These are phyloP conservation scores for Dynastes maya DNA, from an alignment of 2,888 invertebrate species.

Conservation along the genomic window DNA sequence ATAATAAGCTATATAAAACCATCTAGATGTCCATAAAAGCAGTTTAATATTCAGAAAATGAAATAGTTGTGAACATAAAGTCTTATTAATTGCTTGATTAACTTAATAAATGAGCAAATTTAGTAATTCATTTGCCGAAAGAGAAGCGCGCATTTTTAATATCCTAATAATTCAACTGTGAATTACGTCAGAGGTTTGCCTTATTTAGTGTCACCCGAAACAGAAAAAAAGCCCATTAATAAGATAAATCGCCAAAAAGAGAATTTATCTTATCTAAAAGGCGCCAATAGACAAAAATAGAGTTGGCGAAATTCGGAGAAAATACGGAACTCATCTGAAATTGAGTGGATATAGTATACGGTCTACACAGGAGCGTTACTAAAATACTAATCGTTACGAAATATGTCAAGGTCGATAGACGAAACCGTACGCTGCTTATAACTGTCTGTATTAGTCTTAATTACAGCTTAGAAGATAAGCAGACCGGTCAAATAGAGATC, in stretches of 20 bases:
- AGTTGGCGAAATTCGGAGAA: background rate
- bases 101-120: conserved; percentile 6
- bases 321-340: background rate
- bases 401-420: conserved; percentile 23
- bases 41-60: no score
- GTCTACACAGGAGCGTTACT: background rate
- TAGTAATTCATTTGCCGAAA: background rate
- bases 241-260: background rate
- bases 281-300: conserved; percentile 12
- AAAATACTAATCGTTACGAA: background rate
- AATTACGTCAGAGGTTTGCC: conserved; percentile 3
- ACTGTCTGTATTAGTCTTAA: conserved; percentile 3
- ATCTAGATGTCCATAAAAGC: no score
- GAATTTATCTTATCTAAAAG: background rate
- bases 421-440: background rate
- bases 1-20: no score
- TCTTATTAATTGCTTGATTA: conserved; percentile 12
- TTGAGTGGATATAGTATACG: background rate
- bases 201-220: conserved; percentile 12
- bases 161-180: background rate
- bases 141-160: background rate
- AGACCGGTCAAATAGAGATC: background rate
- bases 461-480: background rate
- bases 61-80: background rate
- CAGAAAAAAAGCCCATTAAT: background rate